Percentiles rank a stretch among this genome's conserved stretches.
Evolutionary conservation across 2,797 vertebrate species (phyloP).

Genomic region (Myotis daubentonii): DNA sequence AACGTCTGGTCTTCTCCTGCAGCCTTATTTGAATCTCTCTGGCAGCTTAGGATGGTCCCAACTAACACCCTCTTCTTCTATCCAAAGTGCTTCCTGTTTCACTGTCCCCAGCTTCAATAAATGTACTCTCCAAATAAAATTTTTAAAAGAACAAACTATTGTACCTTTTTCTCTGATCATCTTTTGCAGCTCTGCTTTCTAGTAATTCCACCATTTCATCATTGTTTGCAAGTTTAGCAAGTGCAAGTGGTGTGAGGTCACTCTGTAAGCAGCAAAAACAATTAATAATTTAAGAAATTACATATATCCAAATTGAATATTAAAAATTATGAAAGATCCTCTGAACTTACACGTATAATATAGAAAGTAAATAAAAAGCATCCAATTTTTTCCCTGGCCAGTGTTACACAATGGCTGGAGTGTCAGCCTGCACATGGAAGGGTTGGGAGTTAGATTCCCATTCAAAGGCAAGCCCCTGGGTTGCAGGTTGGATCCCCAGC

Average conservation of each 20-base stretch:
- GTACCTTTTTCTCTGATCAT: constrained; percentile 86
- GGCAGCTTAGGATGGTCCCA: too few species aligned
- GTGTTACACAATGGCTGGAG: too few species aligned
- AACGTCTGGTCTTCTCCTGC: too few species aligned
- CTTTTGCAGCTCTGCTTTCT: constrained; percentile 88
- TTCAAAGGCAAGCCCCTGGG: too few species aligned
- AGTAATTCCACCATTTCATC: constrained; percentile 91
- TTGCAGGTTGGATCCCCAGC: too few species aligned
- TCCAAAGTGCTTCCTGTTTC: too few species aligned
- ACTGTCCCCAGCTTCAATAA: too few species aligned
- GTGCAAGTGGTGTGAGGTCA: constrained; percentile 89
- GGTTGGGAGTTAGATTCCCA: too few species aligned
- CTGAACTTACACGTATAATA: neutral
- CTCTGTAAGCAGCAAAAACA: constrained; percentile 85
- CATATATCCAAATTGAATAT: neutral
- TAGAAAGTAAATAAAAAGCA: neutral
- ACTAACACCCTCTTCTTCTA: neutral
- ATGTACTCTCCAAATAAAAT: too few species aligned
- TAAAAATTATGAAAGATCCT: neutral
- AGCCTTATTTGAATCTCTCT: too few species aligned
- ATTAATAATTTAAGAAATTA: neutral
- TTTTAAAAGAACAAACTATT: neutral
- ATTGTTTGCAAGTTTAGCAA: constrained; percentile 91
- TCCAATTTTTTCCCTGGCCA: too few species aligned
- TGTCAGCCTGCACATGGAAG: too few species aligned